Evolutionary conservation across 2,797 vertebrate genomes (phyloP).

Genomic region (Pantherophis alleghaniensis): DNA sequence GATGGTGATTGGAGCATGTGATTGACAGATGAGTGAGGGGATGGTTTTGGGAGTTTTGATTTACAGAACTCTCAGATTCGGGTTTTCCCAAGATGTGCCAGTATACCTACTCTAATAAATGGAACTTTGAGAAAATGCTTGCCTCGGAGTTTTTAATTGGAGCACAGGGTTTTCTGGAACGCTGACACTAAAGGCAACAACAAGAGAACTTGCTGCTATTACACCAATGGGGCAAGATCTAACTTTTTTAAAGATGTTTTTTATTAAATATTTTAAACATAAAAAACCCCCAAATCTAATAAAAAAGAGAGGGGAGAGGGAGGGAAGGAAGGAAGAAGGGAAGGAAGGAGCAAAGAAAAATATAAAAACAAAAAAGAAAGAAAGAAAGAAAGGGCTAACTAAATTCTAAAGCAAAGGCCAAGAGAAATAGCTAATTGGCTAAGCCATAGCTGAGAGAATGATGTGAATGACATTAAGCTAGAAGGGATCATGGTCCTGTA

Average conservation of each 20-base stretch:
- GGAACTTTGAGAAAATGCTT: too few relatives aligned
- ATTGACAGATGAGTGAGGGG: too few relatives aligned
- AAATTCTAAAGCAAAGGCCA: not conserved
- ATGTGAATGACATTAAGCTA: not conserved
- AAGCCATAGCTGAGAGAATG: not conserved
- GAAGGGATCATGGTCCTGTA: not conserved
- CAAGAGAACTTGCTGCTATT: not conserved
- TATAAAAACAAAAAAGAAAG: not conserved
- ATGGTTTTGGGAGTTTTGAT: too few relatives aligned
- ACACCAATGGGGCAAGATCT: not conserved
- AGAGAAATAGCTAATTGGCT: not conserved
- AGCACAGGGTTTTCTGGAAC: too few relatives aligned
- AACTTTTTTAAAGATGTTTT: not conserved
- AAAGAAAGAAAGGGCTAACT: not conserved
- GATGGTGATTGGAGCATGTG: too few relatives aligned
- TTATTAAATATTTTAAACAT: not conserved
- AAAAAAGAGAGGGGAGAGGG: not conserved
- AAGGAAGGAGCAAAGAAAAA: not conserved
- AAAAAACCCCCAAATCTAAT: not conserved
- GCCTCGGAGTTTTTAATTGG: too few relatives aligned
- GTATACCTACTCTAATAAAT: too few relatives aligned
- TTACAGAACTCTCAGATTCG: too few relatives aligned
- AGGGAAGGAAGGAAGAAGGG: not conserved
- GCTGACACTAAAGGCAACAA: not conserved
- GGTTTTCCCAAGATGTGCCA: too few relatives aligned